phyloP scores from a whole-genome alignment of 2,888 invertebrate genomes.

The Cenopis cana region DNA sequence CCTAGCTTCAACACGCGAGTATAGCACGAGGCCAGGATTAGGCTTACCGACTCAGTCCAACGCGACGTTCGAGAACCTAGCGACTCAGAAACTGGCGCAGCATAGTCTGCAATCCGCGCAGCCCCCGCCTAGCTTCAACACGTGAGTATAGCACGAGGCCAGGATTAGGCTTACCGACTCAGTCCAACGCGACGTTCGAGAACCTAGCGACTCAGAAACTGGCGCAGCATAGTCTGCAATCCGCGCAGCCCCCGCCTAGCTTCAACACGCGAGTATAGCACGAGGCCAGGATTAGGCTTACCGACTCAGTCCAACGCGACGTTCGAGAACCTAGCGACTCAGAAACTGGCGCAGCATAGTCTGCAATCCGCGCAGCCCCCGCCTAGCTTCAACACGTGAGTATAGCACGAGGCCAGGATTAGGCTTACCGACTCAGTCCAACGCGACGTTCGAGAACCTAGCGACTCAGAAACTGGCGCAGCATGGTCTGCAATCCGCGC shows the following conservation, averaged over 20 bases:
- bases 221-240: slow-evolving; percentile 80
- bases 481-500: slow-evolving; percentile 69
- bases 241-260: slow-evolving; percentile 63
- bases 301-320: too few species aligned
- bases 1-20: slow-evolving; percentile 77
- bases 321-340: slow-evolving; percentile 87
- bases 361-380: slow-evolving; percentile 61
- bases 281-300: too few species aligned
- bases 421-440: too few species aligned
- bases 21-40: slow-evolving; percentile 63
- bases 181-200: slow-evolving; percentile 86
- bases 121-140: slow-evolving; percentile 70
- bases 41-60: slow-evolving; percentile 81
- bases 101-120: slow-evolving; percentile 70
- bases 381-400: slow-evolving; percentile 76
- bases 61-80: slow-evolving; percentile 86
- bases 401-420: too few species aligned
- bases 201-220: slow-evolving; percentile 87
- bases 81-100: slow-evolving; percentile 87
- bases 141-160: slow-evolving; percentile 59
- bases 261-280: slow-evolving; percentile 77
- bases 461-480: slow-evolving; percentile 88
- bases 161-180: slow-evolving; percentile 80
- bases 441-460: too few species aligned
- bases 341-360: slow-evolving; percentile 86